Percentiles rank a stretch among this genome's conserved stretches.
phyloP scores from a whole-genome alignment of 2,113 vertebrate genomes.

The Pycnonotus jocosus region DNA sequence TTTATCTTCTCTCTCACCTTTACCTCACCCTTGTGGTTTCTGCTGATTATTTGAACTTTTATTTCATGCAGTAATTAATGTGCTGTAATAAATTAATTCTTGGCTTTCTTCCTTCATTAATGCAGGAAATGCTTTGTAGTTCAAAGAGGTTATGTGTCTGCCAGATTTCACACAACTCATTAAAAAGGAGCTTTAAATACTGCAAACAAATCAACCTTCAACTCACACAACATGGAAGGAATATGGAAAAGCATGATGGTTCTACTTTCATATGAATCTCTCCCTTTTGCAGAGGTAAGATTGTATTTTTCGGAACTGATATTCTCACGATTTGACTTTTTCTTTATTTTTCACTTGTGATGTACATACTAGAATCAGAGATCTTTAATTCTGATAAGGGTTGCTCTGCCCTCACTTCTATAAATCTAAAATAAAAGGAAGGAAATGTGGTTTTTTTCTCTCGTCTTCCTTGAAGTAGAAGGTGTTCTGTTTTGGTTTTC shows the following conservation, averaged over 20 bases:
- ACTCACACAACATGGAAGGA: neutral
- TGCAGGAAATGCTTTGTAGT: constrained; percentile 34
- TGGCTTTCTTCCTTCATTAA: constrained; percentile 11
- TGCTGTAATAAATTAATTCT: constrained; percentile 8
- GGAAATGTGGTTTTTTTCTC: neutral
- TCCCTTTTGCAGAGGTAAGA: neutral
- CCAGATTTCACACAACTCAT: constrained; percentile 21
- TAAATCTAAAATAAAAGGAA: neutral
- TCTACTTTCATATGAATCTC: neutral
- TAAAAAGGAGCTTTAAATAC: constrained; percentile 3
- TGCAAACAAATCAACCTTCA: constrained; percentile 5
- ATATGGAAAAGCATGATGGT: neutral
- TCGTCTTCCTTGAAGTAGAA: neutral
- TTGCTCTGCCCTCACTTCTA: neutral
- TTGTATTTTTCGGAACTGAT: neutral
- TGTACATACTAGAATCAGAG: neutral
- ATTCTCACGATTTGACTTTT: neutral
- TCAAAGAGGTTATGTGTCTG: constrained; percentile 2
- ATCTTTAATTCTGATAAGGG: neutral
- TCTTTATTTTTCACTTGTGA: neutral
- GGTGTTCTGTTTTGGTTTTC: neutral
- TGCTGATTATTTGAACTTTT: neutral
- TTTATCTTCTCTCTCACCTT: neutral
- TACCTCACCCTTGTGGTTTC: neutral
- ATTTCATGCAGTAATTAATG: constrained; percentile 33